These are phyloP conservation scores for Thereva nobilitata DNA, from an alignment of 2,888 invertebrate species.

Conservation along the genomic window DNA sequence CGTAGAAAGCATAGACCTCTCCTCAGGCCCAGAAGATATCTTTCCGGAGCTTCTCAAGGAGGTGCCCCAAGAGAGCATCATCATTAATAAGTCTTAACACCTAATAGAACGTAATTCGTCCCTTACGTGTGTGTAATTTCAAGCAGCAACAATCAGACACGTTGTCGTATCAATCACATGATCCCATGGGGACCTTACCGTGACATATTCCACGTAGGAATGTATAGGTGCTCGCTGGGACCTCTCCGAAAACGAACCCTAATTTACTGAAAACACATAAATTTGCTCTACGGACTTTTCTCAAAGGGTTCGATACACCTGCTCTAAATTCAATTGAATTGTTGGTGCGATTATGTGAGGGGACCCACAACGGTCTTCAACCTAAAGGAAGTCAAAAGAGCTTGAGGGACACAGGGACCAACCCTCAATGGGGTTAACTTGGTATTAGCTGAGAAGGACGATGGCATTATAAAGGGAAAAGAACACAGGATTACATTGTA, in stretches of 20 bases:
- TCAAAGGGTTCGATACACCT: constrained; percentile 35
- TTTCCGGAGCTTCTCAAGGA: constrained; percentile 19
- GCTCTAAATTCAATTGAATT: constrained; percentile 31
- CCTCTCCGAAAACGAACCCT: constrained; percentile 21
- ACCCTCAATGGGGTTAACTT: too few species aligned
- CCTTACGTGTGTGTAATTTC: constrained; percentile 38
- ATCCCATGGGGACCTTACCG: constrained; percentile 20
- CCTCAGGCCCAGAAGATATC: constrained; percentile 10
- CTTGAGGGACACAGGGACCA: neutral
- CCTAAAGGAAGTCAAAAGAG: neutral
- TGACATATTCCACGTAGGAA: constrained; percentile 19
- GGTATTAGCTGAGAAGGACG: too few species aligned
- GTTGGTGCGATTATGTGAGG: constrained; percentile 32
- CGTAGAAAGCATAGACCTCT: constrained; percentile 1
- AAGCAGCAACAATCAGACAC: constrained; percentile 35
- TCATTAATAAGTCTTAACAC: constrained; percentile 38
- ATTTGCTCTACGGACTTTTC: constrained; percentile 29
- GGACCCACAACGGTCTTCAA: neutral
- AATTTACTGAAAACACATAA: constrained; percentile 35
- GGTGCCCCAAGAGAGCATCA: constrained; percentile 31
- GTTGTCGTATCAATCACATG: constrained; percentile 35
- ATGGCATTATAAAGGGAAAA: too few species aligned
- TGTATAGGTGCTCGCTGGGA: neutral
- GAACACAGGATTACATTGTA: too few species aligned
- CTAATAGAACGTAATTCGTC: constrained; percentile 36